Base-by-base conservation (phyloP, 2,888 invertebrate species). In the Minunthozetes semirufus region DNA sequence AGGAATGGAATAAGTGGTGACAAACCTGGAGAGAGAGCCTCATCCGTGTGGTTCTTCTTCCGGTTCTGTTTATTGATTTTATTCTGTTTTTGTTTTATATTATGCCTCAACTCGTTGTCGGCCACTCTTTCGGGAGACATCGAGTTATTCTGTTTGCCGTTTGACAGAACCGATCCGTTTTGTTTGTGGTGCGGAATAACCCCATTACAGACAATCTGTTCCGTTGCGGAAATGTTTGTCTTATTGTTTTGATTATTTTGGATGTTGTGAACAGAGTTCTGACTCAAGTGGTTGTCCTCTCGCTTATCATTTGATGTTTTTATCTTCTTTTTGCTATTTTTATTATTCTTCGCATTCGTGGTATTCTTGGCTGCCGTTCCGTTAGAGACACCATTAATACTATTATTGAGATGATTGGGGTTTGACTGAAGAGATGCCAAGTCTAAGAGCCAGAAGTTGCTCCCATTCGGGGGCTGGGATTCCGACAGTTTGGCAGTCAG, bases 31-130 rank as follows among this genome's bases (percentile, higher is more conserved):
- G 72, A 76, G 0, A 75, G 63, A 5, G 42, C 46, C 5, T 79
- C 79, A 11, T 78, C 79, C 48, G 78, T 76, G 70, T 78, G 78
- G 74, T 80, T 80, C 75, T 80, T 80, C 76, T 80, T 79, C 75
- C 78, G 80, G 77, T 78, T 78, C 80, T n/a, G n/a, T n/a, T 80
- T 74, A 59, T 73, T 33, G 22, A 48, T 17, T 33, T 56, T 53
- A 46, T 59, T 61, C 42, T 63, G 42, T 38, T 73, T 73, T 33
- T 46, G 27, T 59, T 73, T 56, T 8, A 59, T 59, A 29, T 50
- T 46, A 25, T 66, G 59, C 19, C 29, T 46, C 25, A 19, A 15
- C 6, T 68, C 46, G 19, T 27, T 6, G 22, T 66, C n/a, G 6
- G 8, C 61, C 27, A 46, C 25, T 27, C 70, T 46, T 48, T 70